phyloP scores from a whole-genome alignment of 2,888 invertebrate species.

The Phasia obesa region DNA sequence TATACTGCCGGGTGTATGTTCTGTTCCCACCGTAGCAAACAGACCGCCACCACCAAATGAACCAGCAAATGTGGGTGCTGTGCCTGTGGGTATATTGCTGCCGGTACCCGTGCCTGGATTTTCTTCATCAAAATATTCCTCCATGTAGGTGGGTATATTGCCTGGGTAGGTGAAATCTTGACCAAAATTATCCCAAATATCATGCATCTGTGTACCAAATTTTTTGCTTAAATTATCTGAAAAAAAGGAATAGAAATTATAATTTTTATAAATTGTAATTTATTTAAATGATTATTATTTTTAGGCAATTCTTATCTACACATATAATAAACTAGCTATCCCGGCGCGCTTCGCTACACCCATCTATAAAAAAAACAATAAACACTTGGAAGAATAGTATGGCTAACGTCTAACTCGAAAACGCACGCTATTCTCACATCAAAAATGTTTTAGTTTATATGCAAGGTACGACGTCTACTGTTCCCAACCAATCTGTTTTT shows the following conservation, averaged over 20 bases:
- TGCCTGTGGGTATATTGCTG: conserved; percentile 58
- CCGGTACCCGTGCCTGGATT: conserved; percentile 69
- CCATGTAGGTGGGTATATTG: conserved; percentile 87
- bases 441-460: too few species aligned
- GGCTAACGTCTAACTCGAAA: too few species aligned
- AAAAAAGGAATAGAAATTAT: neutral
- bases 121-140: conserved; percentile 88
- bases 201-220: conserved; percentile 87
- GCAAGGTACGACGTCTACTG: too few species aligned
- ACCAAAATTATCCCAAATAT: conserved; percentile 88
- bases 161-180: conserved; percentile 88
- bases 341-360: too few species aligned
- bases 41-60: conserved; percentile 75
- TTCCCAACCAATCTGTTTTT: too few species aligned
- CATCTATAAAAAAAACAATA: too few species aligned
- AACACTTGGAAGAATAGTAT: too few species aligned
- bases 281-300: too few species aligned
- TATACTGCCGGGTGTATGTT: conserved; percentile 80
- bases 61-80: conserved; percentile 67
- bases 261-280: neutral
- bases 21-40: conserved; percentile 78
- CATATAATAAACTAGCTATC: too few species aligned
- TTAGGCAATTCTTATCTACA: too few species aligned
- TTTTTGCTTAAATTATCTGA: conserved; percentile 89
- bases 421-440: too few species aligned